Base-by-base conservation (phyloP, 1,140 invertebrate genomes). In the Calosoma granatense region DNA sequence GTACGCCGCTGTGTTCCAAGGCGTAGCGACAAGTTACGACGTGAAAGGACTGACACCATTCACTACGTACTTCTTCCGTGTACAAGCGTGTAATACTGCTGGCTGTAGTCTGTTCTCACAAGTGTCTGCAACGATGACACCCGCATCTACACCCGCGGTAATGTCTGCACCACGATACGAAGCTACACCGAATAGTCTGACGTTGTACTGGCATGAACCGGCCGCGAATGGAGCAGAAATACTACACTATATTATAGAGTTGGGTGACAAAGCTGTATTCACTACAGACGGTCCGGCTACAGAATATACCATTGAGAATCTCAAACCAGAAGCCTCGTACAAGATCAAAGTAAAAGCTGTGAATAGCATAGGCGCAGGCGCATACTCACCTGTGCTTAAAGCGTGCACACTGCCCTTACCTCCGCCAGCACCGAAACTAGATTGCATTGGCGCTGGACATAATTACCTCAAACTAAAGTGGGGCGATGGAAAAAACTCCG, bases 381-480 rank as follows among this genome's bases (percentile, higher is more conserved):
- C 83, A 30, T 90, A 83, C 70, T 91, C 87, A 57, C 74, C 83
- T 20, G 75, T 81, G 36, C 71, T 87, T 14, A 84, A 84, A 71
- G 76, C 85, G 17, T 75, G 76, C 11, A 94, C 90, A 1, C 75
- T 83, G 26, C 82, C 87, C 12, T 76, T 87, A 9, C 90, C 90
- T 1, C 91, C 91, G 0, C 62, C 76, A 1, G 85, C 90, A 19
- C 90, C 91, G 1, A 70, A 71, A 43, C 72, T 94, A 12, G 83
- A 89, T 63, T 88, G 85, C 69, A 77, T 83, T 4, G 79, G 78
- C 43, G 73, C 76, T 3, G 83, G 81, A 1, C 86, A 90, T 71
- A 92, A 91, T 72, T 85, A 82, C 71, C 76, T 94, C 52, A 90
- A 90, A 67, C 75, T 94, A 17, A 90, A 90, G 70, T 94, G 92